Evolutionary conservation across 2,888 invertebrate genomes (phyloP).

Genomic region (Cephus pulcher): DNA sequence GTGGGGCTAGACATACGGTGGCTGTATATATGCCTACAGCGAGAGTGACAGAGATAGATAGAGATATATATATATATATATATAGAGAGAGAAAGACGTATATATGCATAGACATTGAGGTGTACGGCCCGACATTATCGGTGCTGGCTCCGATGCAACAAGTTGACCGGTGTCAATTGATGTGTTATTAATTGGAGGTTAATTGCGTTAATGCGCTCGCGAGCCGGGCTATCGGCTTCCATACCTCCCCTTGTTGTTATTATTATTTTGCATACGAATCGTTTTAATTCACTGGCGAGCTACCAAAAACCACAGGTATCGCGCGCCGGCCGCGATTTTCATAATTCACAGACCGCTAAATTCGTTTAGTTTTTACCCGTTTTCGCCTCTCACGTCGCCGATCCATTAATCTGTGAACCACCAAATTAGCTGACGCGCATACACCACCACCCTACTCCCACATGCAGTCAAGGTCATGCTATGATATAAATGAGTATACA

Average conservation of each 20-base stretch:
- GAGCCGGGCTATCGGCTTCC: slow-evolving; percentile 26
- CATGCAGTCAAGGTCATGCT: neutral
- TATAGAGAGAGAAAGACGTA: slow-evolving; percentile 8
- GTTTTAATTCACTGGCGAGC: slow-evolving; percentile 59
- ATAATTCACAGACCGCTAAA: slow-evolving; percentile 63
- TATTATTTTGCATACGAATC: slow-evolving; percentile 58
- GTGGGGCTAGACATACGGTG: neutral
- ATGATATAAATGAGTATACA: neutral
- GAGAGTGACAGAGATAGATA: neutral
- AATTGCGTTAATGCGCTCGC: slow-evolving; percentile 64
- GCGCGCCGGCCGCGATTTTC: slow-evolving; percentile 54
- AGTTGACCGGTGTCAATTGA: slow-evolving; percentile 65
- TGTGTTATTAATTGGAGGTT: slow-evolving; percentile 66
- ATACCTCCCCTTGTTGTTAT: slow-evolving; percentile 48
- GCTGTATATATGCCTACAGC: slow-evolving; percentile 24
- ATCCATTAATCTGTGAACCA: neutral
- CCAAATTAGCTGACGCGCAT: neutral
- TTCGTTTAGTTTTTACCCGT: slow-evolving; percentile 54
- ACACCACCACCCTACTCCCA: slow-evolving; percentile 4
- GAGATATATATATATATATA: too few relatives aligned
- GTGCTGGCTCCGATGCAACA: slow-evolving; percentile 58
- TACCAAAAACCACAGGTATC: slow-evolving; percentile 47
- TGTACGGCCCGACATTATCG: slow-evolving; percentile 52
- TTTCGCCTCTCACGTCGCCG: neutral
- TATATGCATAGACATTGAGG: slow-evolving; percentile 22